Evolutionary conservation across 2,113 vertebrate species (phyloP).

Genomic region (Notothenia rossii): DNA sequence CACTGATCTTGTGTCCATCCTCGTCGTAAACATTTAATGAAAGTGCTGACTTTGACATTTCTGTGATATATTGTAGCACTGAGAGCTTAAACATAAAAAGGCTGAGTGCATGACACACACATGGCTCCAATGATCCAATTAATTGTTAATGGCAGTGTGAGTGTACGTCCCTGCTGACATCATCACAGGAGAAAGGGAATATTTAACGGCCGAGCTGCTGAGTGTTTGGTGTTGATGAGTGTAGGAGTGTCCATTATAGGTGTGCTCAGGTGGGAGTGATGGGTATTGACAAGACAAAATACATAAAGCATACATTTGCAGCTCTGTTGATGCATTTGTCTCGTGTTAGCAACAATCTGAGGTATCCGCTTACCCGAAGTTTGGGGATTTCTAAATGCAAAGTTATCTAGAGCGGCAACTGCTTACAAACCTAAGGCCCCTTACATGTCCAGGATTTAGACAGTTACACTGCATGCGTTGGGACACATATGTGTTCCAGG

Average conservation of each 20-base stretch:
- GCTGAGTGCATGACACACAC: constrained; percentile 22
- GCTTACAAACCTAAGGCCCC: too few species aligned
- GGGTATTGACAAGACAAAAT: not conserved
- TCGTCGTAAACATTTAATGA: not conserved
- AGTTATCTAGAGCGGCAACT: too few species aligned
- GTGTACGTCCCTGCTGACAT: constrained; percentile 10
- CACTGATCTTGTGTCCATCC: not conserved
- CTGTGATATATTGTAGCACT: not conserved
- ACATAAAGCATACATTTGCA: not conserved
- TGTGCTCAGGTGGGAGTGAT: constrained; percentile 1
- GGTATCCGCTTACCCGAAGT: too few species aligned
- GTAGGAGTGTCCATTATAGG: constrained; percentile 14
- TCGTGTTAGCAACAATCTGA: too few species aligned
- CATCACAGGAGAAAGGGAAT: constrained; percentile 3
- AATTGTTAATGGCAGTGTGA: not conserved
- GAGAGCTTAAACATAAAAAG: constrained; percentile 23
- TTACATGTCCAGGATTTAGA: too few species aligned
- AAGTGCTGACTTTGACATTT: constrained; percentile 17
- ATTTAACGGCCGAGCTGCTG: not conserved
- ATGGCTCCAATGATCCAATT: not conserved
- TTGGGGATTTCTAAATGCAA: too few species aligned
- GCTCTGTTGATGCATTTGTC: not conserved
- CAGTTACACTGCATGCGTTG: too few species aligned
- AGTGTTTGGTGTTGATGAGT: not conserved
- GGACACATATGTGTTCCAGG: too few species aligned